Conservation (phyloP, 2,888 invertebrate genomes). For the Cynaeus angustus region DNA sequence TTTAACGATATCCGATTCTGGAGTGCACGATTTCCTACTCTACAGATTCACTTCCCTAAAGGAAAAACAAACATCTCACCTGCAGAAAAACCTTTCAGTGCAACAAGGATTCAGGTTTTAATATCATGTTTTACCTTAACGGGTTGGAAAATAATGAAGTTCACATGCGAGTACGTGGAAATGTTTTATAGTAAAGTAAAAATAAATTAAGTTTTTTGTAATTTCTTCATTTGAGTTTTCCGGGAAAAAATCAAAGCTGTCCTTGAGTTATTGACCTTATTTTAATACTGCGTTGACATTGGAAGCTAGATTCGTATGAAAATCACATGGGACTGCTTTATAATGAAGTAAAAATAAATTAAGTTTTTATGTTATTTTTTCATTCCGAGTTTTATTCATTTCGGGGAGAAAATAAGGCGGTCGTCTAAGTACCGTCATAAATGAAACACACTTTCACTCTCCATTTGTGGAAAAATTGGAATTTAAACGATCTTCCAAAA, state of each 20-base stretch:
- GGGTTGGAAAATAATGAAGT: constrained; percentile 21
- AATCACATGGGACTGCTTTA: background rate
- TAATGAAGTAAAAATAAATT: constrained; percentile 8
- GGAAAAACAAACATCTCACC: constrained; percentile 49
- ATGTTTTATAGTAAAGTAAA: background rate
- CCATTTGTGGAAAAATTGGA: constrained; percentile 21
- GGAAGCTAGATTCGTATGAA: no score
- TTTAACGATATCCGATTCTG: constrained; percentile 52
- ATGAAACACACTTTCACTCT: constrained; percentile 17
- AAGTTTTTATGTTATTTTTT: constrained; percentile 8
- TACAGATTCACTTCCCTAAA: constrained; percentile 39
- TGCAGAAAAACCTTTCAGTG: constrained; percentile 37
- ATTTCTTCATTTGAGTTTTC: background rate
- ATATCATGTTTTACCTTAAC: constrained; percentile 30
- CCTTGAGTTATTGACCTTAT: no score
- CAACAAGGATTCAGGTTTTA: constrained; percentile 34
- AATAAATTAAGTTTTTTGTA: constrained; percentile 8
- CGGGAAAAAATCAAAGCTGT: no score
- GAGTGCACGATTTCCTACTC: constrained; percentile 50
- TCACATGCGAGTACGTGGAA: background rate
- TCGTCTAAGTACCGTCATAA: constrained; percentile 13
- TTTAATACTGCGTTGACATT: no score
- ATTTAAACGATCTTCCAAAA: constrained; percentile 12
- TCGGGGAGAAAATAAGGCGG: constrained; percentile 3
- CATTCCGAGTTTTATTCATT: constrained; percentile 11